phyloP scores from a whole-genome alignment of 2,797 vertebrate genomes.

The Lemur catta region DNA sequence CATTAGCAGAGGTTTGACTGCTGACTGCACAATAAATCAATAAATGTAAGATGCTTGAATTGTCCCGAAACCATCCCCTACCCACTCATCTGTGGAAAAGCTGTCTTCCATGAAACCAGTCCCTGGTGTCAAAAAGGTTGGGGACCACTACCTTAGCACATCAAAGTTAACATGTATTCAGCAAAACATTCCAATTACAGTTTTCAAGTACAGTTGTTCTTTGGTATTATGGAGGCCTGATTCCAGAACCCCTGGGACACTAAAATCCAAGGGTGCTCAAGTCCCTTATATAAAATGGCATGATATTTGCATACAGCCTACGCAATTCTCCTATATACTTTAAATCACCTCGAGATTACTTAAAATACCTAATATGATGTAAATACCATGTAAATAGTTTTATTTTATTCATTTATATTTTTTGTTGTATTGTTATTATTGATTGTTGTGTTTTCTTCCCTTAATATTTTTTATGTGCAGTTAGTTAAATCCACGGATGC shows the following conservation, averaged over 20 bases:
- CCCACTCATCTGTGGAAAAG: too few species aligned
- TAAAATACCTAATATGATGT: not conserved
- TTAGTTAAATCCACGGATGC: not conserved
- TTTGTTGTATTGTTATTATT: not conserved
- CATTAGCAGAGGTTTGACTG: too few species aligned
- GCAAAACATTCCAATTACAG: not conserved
- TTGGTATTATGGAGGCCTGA: not conserved
- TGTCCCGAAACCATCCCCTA: too few species aligned
- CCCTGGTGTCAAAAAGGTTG: too few species aligned
- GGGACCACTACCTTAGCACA: not conserved
- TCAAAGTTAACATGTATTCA: not conserved
- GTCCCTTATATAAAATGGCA: not conserved
- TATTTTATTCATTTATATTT: not conserved
- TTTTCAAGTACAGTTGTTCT: not conserved
- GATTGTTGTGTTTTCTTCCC: not conserved
- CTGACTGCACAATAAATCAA: too few species aligned
- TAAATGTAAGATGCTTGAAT: too few species aligned
- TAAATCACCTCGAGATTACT: not conserved
- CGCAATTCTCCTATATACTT: not conserved
- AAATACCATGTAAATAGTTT: not conserved
- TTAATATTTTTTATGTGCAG: not conserved
- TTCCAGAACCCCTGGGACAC: not conserved
- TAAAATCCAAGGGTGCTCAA: not conserved
- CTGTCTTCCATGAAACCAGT: too few species aligned
- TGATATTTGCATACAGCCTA: not conserved